Conservation (phyloP, 2,797 vertebrate genomes). For the Pseudomugil tenellus region DNA sequence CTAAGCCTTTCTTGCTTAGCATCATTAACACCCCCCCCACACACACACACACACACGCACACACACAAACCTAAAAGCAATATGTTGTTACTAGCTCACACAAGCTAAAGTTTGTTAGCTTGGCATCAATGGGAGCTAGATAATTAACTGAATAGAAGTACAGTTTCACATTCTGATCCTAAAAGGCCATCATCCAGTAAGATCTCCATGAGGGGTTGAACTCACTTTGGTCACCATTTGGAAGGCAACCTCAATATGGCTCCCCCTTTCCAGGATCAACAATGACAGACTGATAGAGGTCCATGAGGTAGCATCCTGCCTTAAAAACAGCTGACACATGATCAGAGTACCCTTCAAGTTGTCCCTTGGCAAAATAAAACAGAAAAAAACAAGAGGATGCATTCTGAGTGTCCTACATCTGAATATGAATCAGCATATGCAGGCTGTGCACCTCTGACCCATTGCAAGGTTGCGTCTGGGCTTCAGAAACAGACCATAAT, state of each 20-base stretch:
- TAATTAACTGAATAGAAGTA: slow-evolving; percentile 70
- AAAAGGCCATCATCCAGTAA: slow-evolving; percentile 52
- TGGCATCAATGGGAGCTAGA: slow-evolving; percentile 47
- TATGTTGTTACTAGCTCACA: slow-evolving; percentile 55
- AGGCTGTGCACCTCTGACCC: slow-evolving; percentile 67
- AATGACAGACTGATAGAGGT: slow-evolving; percentile 72
- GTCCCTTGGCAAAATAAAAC: slow-evolving; percentile 57
- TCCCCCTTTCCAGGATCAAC: slow-evolving; percentile 69
- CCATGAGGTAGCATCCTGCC: slow-evolving; percentile 71
- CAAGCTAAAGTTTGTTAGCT: slow-evolving; percentile 47
- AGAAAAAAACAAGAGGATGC: slow-evolving; percentile 33
- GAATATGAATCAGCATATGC: slow-evolving; percentile 61
- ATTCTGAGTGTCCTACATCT: slow-evolving; percentile 45
- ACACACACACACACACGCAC: too few relatives aligned
- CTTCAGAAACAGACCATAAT: slow-evolving; percentile 80
- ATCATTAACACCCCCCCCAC: slow-evolving; percentile 60
- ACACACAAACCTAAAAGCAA: slow-evolving; percentile 42
- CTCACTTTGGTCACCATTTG: slow-evolving; percentile 33
- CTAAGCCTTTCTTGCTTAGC: slow-evolving; percentile 62
- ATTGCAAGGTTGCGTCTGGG: slow-evolving; percentile 68
- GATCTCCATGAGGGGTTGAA: slow-evolving; percentile 44
- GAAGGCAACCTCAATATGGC: slow-evolving; percentile 39
- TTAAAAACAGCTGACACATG: slow-evolving; percentile 61
- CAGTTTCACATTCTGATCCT: slow-evolving; percentile 77
- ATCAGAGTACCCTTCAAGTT: slow-evolving; percentile 54